Evolutionary conservation across 2,113 vertebrate genomes (phyloP), one percentile per base, ranked within the genome.

Genomic region (Trichomycterus rosablanca): DNA sequence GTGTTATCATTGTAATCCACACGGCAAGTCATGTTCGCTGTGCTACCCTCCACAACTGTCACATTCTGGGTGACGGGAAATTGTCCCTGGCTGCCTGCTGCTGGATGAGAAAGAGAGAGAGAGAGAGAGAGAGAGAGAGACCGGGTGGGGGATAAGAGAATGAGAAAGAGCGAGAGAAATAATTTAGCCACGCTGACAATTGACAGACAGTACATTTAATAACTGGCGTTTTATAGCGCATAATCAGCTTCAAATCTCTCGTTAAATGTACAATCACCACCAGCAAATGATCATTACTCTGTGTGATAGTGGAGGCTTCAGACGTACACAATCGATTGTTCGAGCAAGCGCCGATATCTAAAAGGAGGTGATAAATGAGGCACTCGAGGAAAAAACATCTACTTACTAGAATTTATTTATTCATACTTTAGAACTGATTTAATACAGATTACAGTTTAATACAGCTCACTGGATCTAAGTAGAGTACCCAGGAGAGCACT

Each of bases 1-100:
- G 96, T 97, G 91, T 97, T 97, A 93, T 98, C 95, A 90, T 97
- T 97, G 89, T 90, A 93, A 89, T 98, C 95, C 84, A 99, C 96
- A 66, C 95, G 90, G 86, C 96, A 99, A 88, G 95, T 99, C 90
- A 99, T 83, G 84, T 94, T 97, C 40, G 88, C 93, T 9, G 92
- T 96, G 82, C 88, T 91, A 3, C 96, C 93, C 89, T 97, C 92
- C 53, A 94, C 90, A 71, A 94, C 95, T 0, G 96, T 97, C 78
- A 95, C 89, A 66, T 99, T 98, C 83, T 95, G 92, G 76, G 94
- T 94, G 68, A 94, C 86, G 63, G 95, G 95, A 81, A 95, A 92
- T 82, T 97, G 95, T 70, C 93, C 89, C 81, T 95, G 93, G 81
- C 89, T 86, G 62, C 90, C 94, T 97, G 83, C 51, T 67, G 73